Evolutionary conservation across 2,113 vertebrate species (phyloP).

Genomic region (Felis chaus): DNA sequence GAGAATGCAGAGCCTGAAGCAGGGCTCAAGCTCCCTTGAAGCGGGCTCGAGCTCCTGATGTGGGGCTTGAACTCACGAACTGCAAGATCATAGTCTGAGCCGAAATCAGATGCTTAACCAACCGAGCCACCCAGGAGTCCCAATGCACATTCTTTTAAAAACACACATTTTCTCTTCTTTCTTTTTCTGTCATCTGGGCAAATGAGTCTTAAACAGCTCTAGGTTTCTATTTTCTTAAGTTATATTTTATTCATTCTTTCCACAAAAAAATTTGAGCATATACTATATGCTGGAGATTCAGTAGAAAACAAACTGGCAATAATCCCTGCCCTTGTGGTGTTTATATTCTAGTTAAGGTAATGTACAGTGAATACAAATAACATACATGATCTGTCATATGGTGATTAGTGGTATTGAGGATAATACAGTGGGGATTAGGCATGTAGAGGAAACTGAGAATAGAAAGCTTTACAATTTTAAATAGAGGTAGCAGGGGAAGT

Average conservation of each 20-base stretch:
- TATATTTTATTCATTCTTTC: constrained; percentile 36
- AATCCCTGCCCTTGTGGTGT: neutral
- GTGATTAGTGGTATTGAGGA: neutral
- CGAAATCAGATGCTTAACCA: no score
- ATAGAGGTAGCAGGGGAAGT: neutral
- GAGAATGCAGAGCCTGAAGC: no score
- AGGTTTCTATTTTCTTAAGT: constrained; percentile 23
- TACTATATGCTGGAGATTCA: neutral
- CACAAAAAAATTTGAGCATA: neutral
- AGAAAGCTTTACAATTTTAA: neutral
- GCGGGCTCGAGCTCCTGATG: no score
- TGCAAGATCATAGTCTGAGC: no score
- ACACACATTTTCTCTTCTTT: neutral
- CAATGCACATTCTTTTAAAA: neutral
- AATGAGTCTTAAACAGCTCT: neutral
- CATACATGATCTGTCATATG: neutral
- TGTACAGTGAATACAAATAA: neutral
- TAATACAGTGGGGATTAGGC: neutral
- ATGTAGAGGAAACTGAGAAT: neutral
- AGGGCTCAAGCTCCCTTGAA: no score
- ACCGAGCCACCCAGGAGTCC: no score
- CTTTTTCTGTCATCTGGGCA: neutral
- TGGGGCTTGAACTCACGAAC: no score
- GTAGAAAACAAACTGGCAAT: neutral
- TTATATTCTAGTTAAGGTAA: neutral